Base-by-base conservation (phyloP, 2,113 vertebrate species). In the Alethe castanea region DNA sequence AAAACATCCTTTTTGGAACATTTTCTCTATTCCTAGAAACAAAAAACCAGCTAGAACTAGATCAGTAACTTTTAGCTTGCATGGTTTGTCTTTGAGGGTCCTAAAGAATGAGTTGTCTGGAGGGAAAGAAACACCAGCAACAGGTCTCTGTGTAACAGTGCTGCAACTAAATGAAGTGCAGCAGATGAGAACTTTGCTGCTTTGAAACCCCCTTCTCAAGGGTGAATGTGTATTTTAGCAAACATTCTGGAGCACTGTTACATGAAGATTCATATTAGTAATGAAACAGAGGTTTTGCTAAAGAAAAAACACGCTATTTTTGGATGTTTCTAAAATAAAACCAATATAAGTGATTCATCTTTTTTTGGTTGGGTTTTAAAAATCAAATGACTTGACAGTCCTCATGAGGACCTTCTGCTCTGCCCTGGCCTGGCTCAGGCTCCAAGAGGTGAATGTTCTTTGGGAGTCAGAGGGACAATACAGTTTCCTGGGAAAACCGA, bases 291-390 rank as follows among this genome's bases (percentile, higher is more conserved):
- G 88, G 70, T 95, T 96, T 96, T 96, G 85, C 88, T 96, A 82
- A 52, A 92, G 81, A 90, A 82, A 72, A 81, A 65, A 64, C 56
- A 59, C 65, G 89, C 66, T 96, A 97, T 97, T 97, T 97, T 97
- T 97, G 79, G 92, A 97, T 76, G 86, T 97, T 97, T 97, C 87
- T 97, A 97, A 89, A 97, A 95, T 96, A 97, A 97, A 97, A 45
- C 26, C 8, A 28, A 17, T 72, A 24, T 1, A 64, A 92, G 29
- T 20, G 18, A 77, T 70, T 59, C 29, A 14, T 54, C 14, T 66
- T 20, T 16, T 36, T 50, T 44, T 44, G 9, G 35, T 59, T 1
- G 77, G 9, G 33, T 66, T 80, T 70, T 23, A 12, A 8, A 36
- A 44, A 54, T 22, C 23, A 40, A 38, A 54, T 24, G 1, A 12